A percentile compares a stretch with the other conserved stretches of the same genome.
phyloP scores from a whole-genome alignment of 2,797 vertebrate species.

The Lateolabrax maculatus region DNA sequence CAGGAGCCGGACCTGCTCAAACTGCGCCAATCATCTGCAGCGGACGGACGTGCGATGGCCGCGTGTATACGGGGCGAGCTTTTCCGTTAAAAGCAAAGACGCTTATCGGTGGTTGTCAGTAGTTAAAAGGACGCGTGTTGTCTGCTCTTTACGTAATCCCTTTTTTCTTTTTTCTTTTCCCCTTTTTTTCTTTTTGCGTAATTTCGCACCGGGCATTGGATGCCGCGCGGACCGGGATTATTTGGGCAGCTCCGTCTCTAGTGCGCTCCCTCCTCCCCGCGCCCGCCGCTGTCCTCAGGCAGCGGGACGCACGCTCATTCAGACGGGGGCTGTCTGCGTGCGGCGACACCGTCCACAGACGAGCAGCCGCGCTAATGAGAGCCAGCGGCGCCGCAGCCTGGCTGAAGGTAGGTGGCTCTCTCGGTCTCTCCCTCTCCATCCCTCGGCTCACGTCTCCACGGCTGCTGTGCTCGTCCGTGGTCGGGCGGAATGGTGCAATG shows the following conservation, averaged over 20 bases:
- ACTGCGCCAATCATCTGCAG: conserved; percentile 64
- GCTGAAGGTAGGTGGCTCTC: conserved; percentile 71
- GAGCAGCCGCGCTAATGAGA: conserved; percentile 57
- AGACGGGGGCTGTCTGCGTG: conserved; percentile 43
- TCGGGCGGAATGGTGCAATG: conserved; percentile 81
- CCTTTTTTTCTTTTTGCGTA: conserved; percentile 62
- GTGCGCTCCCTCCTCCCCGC: conserved; percentile 58
- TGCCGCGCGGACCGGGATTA: conserved; percentile 68
- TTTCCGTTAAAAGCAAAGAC: conserved; percentile 4
- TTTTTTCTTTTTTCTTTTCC: no score
- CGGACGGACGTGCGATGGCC: conserved; percentile 15
- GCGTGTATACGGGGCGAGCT: conserved; percentile 30
- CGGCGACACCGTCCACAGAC: conserved; percentile 58
- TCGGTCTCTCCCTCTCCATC: conserved; percentile 39
- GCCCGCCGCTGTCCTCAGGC: conserved; percentile 56
- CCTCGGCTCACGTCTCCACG: conserved; percentile 59
- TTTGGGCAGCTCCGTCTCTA: conserved; percentile 54
- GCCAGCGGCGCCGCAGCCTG: conserved; percentile 43
- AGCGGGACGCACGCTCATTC: conserved; percentile 50
- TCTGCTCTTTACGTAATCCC: conserved; percentile 73
- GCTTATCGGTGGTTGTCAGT: not conserved
- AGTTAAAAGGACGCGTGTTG: conserved; percentile 24
- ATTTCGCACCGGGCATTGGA: conserved; percentile 61
- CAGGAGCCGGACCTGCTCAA: conserved; percentile 61
- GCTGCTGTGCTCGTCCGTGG: conserved; percentile 60